Evolutionary conservation across 2,888 invertebrate genomes (phyloP), one percentile per base, ranked within the genome.

Genomic region (Pristionchus arcanus): DNA sequence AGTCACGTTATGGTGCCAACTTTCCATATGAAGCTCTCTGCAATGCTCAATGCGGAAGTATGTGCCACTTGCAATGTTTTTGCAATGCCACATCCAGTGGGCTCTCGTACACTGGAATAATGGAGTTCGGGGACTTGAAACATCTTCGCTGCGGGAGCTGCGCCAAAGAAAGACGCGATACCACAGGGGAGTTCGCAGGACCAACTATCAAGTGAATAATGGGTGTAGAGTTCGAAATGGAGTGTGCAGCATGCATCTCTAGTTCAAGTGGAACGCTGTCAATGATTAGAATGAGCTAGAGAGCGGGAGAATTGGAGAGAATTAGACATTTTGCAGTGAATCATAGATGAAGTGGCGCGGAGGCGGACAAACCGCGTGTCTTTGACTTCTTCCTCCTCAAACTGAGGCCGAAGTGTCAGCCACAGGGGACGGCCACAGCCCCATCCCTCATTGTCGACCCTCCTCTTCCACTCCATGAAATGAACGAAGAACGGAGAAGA

Each of bases 401-500:
- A 49, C 42, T 34, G 68, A 19, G 68, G 68, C 31, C 68, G n/a
- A 63, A 74, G 74, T 74, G 74, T 34, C 74, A 16, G 71, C 74
- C 74, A 37, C 37, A 37, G 37, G 74, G 74, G 74, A 74, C 21
- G 37, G 37, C 4, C 34, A 25, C 28, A 66, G 68, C 31, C 71
- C 31, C 74, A 74, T 74, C 37, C 25, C 37, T 74, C 74, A 74
- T 74, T 13, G 28, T 34, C 74, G 74, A 74, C 37, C 34, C 74
- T 25, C 34, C 74, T 25, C 25, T 68, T 31, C 68, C 28, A 68
- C 68, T 68, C 31, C 31, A 63, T 63, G 63, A 63, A 68, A 34
- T 68, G 68, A 68, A 68, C 68, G 68, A 68, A 68, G 68, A 68
- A 68, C 68, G 68, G 34, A n/a, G n/a, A 68, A 68, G 13, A 31